Evolutionary conservation across 2,113 vertebrate species (phyloP).

Genomic region (Seriola quinqueradiata): DNA sequence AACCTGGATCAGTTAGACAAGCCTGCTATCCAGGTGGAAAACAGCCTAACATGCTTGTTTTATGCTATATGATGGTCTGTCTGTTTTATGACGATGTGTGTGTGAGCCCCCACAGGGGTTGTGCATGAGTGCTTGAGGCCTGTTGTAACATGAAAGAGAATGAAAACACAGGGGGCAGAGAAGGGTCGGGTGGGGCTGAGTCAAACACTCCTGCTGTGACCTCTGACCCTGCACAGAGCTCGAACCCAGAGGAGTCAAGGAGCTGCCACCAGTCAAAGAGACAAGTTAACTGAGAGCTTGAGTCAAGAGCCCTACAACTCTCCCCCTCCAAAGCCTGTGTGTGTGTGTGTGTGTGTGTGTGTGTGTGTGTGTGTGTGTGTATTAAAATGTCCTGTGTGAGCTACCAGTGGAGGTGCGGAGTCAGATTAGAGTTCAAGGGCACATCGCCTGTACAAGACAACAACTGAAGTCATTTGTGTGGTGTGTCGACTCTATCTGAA

Average conservation of each 20-base stretch:
- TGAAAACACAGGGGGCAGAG: conserved; percentile 66
- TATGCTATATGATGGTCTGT: conserved; percentile 63
- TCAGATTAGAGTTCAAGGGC: conserved; percentile 29
- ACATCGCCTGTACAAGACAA: background rate
- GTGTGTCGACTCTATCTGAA: background rate
- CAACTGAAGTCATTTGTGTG: background rate
- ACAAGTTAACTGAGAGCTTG: conserved; percentile 66
- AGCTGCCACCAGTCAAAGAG: conserved; percentile 66
- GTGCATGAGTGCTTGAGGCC: conserved; percentile 74
- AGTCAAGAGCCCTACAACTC: conserved; percentile 60
- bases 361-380: conserved; percentile 12
- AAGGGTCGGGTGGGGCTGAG: conserved; percentile 75
- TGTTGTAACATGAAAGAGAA: conserved; percentile 80
- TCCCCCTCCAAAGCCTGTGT: conserved; percentile 8
- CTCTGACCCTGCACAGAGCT: conserved; percentile 71
- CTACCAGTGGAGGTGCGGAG: background rate
- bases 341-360: conserved; percentile 13
- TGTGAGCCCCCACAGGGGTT: conserved; percentile 64
- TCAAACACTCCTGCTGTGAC: conserved; percentile 72
- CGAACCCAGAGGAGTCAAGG: conserved; percentile 74
- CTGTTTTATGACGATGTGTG: conserved; percentile 58
- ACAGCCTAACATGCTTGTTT: conserved; percentile 60
- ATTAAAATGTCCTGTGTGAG: background rate
- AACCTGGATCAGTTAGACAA: conserved; percentile 63
- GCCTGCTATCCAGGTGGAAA: conserved; percentile 69